phyloP scores from a whole-genome alignment of 1,140 invertebrate species.

The Mamestra configurata region DNA sequence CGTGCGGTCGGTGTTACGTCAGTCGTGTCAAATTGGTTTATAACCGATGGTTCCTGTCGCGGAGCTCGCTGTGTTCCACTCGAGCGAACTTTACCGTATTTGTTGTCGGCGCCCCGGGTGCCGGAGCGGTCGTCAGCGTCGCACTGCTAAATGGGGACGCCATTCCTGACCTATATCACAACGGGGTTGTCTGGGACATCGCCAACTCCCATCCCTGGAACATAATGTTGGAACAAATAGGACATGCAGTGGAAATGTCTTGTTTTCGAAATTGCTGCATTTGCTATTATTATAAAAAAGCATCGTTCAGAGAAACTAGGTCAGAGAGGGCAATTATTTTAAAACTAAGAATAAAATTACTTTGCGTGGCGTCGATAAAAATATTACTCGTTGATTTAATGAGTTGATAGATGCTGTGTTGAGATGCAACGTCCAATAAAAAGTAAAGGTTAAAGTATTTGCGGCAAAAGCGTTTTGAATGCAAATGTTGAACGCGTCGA shows the following conservation, averaged over 20 bases:
- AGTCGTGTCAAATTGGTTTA: conserved; percentile 60
- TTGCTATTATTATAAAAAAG: conserved; percentile 10
- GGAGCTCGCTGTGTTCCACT: conserved; percentile 50
- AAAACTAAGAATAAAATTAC: neutral
- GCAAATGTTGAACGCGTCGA: conserved; percentile 12
- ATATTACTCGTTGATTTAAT: neutral
- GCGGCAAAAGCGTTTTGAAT: conserved; percentile 15
- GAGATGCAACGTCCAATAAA: neutral
- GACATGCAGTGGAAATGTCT: conserved; percentile 25
- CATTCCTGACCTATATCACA: conserved; percentile 81
- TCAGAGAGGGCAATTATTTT: conserved; percentile 15
- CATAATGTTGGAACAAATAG: conserved; percentile 50
- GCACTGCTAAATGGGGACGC: conserved; percentile 63
- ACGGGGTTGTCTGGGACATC: conserved; percentile 73
- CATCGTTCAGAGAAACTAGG: neutral
- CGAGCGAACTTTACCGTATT: conserved; percentile 54
- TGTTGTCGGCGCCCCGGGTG: conserved; percentile 53
- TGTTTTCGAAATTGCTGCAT: conserved; percentile 26
- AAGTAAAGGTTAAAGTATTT: conserved; percentile 23
- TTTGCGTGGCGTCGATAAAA: neutral
- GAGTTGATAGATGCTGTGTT: neutral
- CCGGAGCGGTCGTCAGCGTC: conserved; percentile 53
- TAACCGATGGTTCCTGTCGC: conserved; percentile 49
- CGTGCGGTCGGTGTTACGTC: conserved; percentile 51
- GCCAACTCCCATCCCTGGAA: conserved; percentile 71